These are phyloP conservation scores for Muntiacus muntjak DNA, from an alignment of 2,113 vertebrate genomes.

Conservation along the genomic window DNA sequence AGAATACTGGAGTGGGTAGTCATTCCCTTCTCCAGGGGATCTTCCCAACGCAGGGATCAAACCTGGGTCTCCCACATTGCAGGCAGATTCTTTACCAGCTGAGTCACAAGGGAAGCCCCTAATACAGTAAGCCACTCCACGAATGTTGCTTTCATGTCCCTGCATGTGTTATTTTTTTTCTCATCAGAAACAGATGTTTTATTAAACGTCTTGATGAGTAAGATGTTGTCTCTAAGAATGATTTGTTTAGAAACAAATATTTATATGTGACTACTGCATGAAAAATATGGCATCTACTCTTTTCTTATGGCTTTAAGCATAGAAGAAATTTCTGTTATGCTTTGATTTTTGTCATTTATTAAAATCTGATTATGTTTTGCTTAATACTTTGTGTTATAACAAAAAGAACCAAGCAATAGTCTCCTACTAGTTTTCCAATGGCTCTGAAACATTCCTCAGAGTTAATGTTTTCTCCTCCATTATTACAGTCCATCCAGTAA, in stretches of 20 bases:
- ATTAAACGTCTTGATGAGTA: constrained; percentile 75
- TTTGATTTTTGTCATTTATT: constrained; percentile 43
- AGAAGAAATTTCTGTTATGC: constrained; percentile 41
- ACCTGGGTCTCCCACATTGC: not conserved
- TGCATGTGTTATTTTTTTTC: constrained; percentile 62
- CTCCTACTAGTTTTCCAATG: constrained; percentile 81
- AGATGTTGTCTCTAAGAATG: constrained; percentile 58
- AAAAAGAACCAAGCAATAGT: constrained; percentile 84
- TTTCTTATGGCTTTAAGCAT: constrained; percentile 67
- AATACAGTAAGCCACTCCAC: not conserved
- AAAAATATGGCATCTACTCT: constrained; percentile 83
- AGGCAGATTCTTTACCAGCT: not conserved
- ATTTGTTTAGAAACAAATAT: constrained; percentile 81
- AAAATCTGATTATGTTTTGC: constrained; percentile 72
- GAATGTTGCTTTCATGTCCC: not conserved
- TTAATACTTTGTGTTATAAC: constrained; percentile 85
- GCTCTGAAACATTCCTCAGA: constrained; percentile 82
- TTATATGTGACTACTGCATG: constrained; percentile 82
- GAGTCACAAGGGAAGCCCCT: not conserved
- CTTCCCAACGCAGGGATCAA: not conserved
- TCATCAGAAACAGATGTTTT: constrained; percentile 71
- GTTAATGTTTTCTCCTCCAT: constrained; percentile 80
- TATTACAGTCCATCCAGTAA: constrained; percentile 87
- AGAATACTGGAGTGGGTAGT: not conserved
- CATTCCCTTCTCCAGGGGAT: not conserved